Percentiles rank a stretch among this genome's conserved stretches.
Conservation (phyloP, 2,888 invertebrate species). For the Leucozona laternaria region DNA sequence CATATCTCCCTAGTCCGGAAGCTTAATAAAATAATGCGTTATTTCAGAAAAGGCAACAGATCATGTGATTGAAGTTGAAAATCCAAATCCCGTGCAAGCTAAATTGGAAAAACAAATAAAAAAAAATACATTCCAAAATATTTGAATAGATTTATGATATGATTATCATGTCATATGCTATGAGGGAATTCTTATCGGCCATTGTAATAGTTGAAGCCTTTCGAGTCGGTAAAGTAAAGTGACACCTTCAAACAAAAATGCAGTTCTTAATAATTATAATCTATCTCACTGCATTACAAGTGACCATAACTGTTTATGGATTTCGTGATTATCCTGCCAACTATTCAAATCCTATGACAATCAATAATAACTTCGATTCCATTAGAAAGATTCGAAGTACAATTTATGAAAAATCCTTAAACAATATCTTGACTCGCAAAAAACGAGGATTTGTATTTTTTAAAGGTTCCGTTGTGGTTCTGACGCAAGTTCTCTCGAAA, state of each 20-base stretch:
- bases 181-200: not conserved
- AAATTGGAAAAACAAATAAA: constrained; percentile 11
- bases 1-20: not conserved
- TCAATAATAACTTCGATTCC: not conserved
- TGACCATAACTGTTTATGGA: not conserved
- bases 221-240: constrained; percentile 6
- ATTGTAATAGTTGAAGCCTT: constrained; percentile 9
- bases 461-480: constrained; percentile 32
- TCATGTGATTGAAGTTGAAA: constrained; percentile 23
- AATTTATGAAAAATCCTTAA: constrained; percentile 25
- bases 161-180: not conserved
- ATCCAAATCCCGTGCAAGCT: not conserved
- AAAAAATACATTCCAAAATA: not conserved
- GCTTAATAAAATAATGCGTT: not conserved
- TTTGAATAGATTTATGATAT: not conserved
- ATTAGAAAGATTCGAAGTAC: not conserved
- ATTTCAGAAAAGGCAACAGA: not conserved
- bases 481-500: constrained; percentile 45
- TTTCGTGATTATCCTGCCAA: constrained; percentile 10
- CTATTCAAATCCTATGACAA: not conserved
- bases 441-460: constrained; percentile 58
- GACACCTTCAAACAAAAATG: not conserved
- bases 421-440: constrained; percentile 41
- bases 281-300: not conserved
- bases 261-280: not conserved